Base-by-base conservation (phyloP, 2,113 vertebrate genomes). In the Motacilla tschutschensis region DNA sequence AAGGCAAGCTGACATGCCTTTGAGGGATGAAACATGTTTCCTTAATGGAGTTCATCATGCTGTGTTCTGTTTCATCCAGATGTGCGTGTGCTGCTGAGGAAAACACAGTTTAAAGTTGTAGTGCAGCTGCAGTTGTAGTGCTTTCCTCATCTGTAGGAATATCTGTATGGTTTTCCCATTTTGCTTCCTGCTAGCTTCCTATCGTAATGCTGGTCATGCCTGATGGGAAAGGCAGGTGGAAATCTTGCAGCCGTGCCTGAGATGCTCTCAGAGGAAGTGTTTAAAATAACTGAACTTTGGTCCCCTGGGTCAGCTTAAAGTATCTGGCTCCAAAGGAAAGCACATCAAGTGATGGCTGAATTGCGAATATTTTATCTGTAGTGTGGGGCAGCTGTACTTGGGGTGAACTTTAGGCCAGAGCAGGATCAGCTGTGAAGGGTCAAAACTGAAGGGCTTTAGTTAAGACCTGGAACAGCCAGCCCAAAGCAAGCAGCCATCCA, bases 201-300 rank as follows among this genome's bases (percentile, higher is more conserved):
- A n/a, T 89, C 67, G 25, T 25, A 33, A 36, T 43, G 16, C 2
- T 53, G 69, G 44, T 10, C 22, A 1, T 38, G 44, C n/a, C 50
- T 95, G 83, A 92, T 91, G 85, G 62, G 63, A 78, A 94, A 58
- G 21, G 77, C 91, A 93, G 85, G 80, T 94, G 89, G 89, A 74
- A 74, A 48, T 82, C 44, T 63, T 86, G 35, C 33, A 53, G 36
- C 38, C 0, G 0, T 83, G 87, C 87, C 76, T 66, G 70, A 60
- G 90, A 83, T 83, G 77, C 77, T 82, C 53, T 12, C 35, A 76
- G 75, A 86, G 91, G 88, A 95, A 92, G 55, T 15, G 64, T 92
- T 91, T 84, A 82, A 95, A 88, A 90, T 93, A 94, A 88, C 83
- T 93, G 5, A 82, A 46, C 71, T 86, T 46, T 36, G 40, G 29